phyloP scores from a whole-genome alignment of 2,888 invertebrate species.

The Oxytorus armatus region DNA sequence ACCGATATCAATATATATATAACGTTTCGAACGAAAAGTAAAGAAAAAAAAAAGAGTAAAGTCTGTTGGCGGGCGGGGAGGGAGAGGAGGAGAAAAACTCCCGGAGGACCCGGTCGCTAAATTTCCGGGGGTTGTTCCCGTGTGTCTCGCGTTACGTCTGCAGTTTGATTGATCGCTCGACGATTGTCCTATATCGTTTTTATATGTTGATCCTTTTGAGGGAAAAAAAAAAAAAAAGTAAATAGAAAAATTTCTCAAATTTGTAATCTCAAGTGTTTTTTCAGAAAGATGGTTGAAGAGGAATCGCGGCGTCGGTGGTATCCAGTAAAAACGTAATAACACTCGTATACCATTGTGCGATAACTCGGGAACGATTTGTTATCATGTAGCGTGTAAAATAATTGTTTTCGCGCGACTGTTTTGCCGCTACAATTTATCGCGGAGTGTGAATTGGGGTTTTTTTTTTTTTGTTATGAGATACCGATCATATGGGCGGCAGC shows the following conservation, averaged over 20 bases:
- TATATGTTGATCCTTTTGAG: background rate
- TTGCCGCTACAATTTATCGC: conserved; percentile 36
- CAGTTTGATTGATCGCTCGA: conserved; percentile 70
- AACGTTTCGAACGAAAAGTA: background rate
- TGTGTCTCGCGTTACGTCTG: conserved; percentile 60
- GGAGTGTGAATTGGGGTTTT: conserved; percentile 69
- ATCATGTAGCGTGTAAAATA: background rate
- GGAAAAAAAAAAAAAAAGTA: no score
- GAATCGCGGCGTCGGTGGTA: conserved; percentile 7
- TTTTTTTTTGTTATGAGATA: conserved; percentile 76
- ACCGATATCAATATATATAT: conserved; percentile 18
- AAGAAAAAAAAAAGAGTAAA: conserved; percentile 14
- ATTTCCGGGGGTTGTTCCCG: conserved; percentile 53
- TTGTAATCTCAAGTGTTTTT: conserved; percentile 7
- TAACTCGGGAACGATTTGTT: no score
- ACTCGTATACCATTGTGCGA: background rate
- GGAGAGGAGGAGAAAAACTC: conserved; percentile 42
- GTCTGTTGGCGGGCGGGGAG: conserved; percentile 10
- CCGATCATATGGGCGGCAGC: conserved; percentile 79
- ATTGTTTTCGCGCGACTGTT: conserved; percentile 51
- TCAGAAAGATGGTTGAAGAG: background rate
- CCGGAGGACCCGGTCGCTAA: conserved; percentile 52
- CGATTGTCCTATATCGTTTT: conserved; percentile 48
- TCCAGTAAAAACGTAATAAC: conserved; percentile 14
- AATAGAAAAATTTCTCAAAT: background rate